Evolutionary conservation across 2,888 invertebrate genomes (phyloP).

Genomic region (Hemaris fuciformis): DNA sequence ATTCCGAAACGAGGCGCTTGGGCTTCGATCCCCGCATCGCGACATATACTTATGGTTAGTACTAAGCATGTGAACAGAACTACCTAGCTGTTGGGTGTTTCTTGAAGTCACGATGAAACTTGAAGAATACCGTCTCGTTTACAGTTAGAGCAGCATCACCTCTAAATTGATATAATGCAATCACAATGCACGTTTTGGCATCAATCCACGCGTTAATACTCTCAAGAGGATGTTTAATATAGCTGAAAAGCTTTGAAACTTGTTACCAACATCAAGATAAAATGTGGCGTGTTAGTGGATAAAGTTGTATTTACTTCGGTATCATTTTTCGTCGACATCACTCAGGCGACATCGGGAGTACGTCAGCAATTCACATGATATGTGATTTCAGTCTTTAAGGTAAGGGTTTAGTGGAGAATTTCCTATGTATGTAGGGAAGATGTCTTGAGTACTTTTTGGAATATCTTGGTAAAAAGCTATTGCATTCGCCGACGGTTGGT

Average conservation of each 20-base stretch:
- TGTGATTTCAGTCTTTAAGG: conserved; percentile 39
- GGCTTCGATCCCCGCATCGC: no score
- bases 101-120: not conserved
- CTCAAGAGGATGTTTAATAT: conserved; percentile 44
- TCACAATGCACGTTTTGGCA: conserved; percentile 48
- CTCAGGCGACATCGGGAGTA: not conserved
- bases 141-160: conserved; percentile 15
- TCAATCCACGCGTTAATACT: conserved; percentile 45
- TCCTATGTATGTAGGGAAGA: conserved; percentile 26
- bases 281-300: conserved; percentile 35
- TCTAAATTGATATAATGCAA: conserved; percentile 20
- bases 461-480: conserved; percentile 36
- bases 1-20: no score
- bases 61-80: no score
- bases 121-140: not conserved
- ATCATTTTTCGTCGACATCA: conserved; percentile 52
- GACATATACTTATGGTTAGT: no score
- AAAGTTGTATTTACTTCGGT: conserved; percentile 51
- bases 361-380: conserved; percentile 2
- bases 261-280: conserved; percentile 38
- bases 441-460: conserved; percentile 34
- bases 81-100: no score
- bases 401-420: conserved; percentile 27
- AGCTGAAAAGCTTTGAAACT: conserved; percentile 34
- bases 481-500: conserved; percentile 31